Evolutionary conservation across 2,888 invertebrate species (phyloP), one percentile per base, ranked within the genome.

Genomic region (Nomada hirtipes): DNA sequence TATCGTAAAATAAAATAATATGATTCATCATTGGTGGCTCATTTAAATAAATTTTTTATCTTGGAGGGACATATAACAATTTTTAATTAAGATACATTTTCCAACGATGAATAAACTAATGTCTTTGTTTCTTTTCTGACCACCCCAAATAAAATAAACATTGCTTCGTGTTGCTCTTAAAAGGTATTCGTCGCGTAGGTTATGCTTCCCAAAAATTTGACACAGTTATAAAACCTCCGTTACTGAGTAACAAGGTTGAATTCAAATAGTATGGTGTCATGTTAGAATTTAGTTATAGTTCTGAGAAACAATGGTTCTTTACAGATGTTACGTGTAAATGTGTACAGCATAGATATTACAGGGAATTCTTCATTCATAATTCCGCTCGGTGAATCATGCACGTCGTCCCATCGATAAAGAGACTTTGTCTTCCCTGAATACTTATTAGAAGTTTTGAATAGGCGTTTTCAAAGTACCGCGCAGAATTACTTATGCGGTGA

Each of bases 311-410:
- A 18, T 23, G 20, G 18, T 65, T 23, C 67, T 61, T 68, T 15
- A 23, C 26, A 36, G 47, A 42, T 60, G 60, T 75, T 36, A 23
- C 52, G 26, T 11, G 52, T n/a, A 52, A 36, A 50, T 42, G 18
- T 26, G 47, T n/a, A 36, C 47, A 23, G 52, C 50, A 36, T 60
- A 23, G 13, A 26, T 9, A 61, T n/a, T 29, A 26, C 9, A 52
- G 50, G 60, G 42, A n/a, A 42, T 65, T 9, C 68, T 75, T 75
- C 60, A 55, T 75, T 61, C 68, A 61, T 61, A 53, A 75, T 60
- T 60, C 47, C 60, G 18, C 7, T 65, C 44, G n/a, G 20, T 52
- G 26, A 61, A 50, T 60, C 67, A 44, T 2, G 29, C 50, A 9
- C 26, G n/a, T 9, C 26, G 26, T 59, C 13, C 44, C 2, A 59